Evolutionary conservation across 2,113 vertebrate genomes (phyloP).

Genomic region (Pithys albifrons): DNA sequence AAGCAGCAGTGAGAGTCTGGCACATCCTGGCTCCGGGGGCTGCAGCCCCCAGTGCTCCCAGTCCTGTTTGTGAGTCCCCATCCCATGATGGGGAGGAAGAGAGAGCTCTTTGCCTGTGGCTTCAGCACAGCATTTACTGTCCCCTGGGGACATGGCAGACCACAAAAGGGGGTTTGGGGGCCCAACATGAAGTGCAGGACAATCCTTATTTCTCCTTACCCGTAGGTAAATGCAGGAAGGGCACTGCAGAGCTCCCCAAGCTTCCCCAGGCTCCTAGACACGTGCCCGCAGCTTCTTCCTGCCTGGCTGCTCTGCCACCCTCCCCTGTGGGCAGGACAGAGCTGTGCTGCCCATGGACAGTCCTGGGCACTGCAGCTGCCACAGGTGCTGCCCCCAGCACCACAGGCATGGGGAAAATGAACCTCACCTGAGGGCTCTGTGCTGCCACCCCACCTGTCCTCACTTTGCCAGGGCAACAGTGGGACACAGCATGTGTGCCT

Average conservation of each 20-base stretch:
- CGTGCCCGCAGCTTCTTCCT: not conserved
- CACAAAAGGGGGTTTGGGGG: rapidly evolving
- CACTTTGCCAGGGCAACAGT: rapidly evolving
- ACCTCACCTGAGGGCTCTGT: not conserved
- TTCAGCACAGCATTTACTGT: not conserved
- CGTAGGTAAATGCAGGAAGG: not conserved
- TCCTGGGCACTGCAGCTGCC: not conserved
- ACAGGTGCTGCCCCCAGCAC: not conserved
- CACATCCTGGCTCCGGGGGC: rapidly evolving
- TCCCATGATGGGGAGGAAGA: rapidly evolving
- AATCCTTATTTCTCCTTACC: not conserved
- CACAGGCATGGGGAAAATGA: rapidly evolving
- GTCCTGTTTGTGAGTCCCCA: not conserved
- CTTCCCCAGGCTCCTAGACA: not conserved
- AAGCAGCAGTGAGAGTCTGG: not conserved
- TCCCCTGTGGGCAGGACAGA: not conserved
- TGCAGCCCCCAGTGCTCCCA: not conserved
- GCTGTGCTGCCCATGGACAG: rapidly evolving
- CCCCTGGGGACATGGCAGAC: not conserved
- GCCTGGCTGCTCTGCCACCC: not conserved
- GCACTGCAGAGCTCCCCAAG: not conserved
- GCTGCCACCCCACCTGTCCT: not conserved
- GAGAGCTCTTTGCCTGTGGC: not conserved
- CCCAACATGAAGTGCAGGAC: not conserved
- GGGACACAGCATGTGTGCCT: not conserved